Conservation (phyloP, 2,888 invertebrate genomes). For the Baronia brevicornis region DNA sequence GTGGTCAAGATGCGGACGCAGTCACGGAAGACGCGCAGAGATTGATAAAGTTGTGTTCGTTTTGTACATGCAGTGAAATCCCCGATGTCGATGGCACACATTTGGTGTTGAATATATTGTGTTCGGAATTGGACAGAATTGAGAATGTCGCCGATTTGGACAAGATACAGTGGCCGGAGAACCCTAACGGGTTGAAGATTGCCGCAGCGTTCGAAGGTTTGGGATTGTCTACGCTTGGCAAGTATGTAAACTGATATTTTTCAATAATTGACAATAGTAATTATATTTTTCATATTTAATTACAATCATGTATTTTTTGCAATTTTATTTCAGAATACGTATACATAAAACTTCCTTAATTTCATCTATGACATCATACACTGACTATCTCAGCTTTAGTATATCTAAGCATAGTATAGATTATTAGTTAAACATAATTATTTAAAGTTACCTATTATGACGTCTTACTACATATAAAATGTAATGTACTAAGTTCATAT, state of each 20-base stretch:
- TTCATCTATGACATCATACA: too few relatives aligned
- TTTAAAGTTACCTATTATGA: too few relatives aligned
- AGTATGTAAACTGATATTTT: slow-evolving; percentile 40
- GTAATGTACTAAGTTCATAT: too few relatives aligned
- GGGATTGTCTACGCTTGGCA: slow-evolving; percentile 55
- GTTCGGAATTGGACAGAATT: slow-evolving; percentile 54
- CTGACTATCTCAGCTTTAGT: too few relatives aligned
- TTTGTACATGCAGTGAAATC: slow-evolving; percentile 68
- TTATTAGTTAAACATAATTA: too few relatives aligned
- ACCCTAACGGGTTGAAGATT: slow-evolving; percentile 59
- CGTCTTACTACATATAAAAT: too few relatives aligned
- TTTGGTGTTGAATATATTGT: slow-evolving; percentile 62
- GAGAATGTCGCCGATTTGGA: slow-evolving; percentile 56
- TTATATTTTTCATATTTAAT: too few relatives aligned
- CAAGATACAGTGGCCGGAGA: slow-evolving; percentile 62
- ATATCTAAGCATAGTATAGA: too few relatives aligned
- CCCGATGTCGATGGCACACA: slow-evolving; percentile 52
- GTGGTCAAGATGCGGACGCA: slow-evolving; percentile 32
- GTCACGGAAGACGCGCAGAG: slow-evolving; percentile 33
- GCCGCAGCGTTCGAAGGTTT: slow-evolving; percentile 59
- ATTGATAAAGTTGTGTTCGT: slow-evolving; percentile 50
- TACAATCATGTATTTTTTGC: too few relatives aligned
- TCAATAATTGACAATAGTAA: slow-evolving; percentile 4
- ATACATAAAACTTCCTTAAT: too few relatives aligned
- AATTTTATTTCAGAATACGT: too few relatives aligned